phyloP scores from a whole-genome alignment of 2,797 vertebrate species.

The Lates japonicus region DNA sequence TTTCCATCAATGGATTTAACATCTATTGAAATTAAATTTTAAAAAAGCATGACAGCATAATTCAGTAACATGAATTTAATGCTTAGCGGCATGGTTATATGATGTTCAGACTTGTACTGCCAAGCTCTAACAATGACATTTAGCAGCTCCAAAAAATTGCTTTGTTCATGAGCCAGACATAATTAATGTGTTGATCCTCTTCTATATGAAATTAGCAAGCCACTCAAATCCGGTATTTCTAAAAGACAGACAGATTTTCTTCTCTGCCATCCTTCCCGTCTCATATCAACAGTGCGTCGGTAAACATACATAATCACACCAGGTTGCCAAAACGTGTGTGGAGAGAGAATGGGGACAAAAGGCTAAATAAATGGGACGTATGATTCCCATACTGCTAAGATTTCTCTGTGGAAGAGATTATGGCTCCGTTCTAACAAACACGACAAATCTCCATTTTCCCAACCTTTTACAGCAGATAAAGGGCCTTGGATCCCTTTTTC shows the following conservation, averaged over 20 bases:
- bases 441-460: conserved; percentile 82
- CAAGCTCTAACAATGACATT: conserved; percentile 75
- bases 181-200: conserved; percentile 77
- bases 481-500: conserved; percentile 75
- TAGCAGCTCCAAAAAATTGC: conserved; percentile 72
- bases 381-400: conserved; percentile 69
- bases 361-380: conserved; percentile 58
- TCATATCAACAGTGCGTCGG: conserved; percentile 48
- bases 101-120: conserved; percentile 64
- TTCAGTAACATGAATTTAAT: conserved; percentile 58
- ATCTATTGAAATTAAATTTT: conserved; percentile 51
- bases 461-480: conserved; percentile 84
- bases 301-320: conserved; percentile 50
- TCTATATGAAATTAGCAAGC: conserved; percentile 71
- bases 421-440: conserved; percentile 78
- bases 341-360: conserved; percentile 59
- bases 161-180: conserved; percentile 79
- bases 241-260: conserved; percentile 41
- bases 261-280: conserved; percentile 20
- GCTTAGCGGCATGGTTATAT: conserved; percentile 65
- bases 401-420: conserved; percentile 77
- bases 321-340: conserved; percentile 48
- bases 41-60: conserved; percentile 56
- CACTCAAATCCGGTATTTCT: conserved; percentile 61
- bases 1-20: conserved; percentile 60